phyloP scores from a whole-genome alignment of 2,113 vertebrate genomes.

The Neolamprologus ventralis region DNA sequence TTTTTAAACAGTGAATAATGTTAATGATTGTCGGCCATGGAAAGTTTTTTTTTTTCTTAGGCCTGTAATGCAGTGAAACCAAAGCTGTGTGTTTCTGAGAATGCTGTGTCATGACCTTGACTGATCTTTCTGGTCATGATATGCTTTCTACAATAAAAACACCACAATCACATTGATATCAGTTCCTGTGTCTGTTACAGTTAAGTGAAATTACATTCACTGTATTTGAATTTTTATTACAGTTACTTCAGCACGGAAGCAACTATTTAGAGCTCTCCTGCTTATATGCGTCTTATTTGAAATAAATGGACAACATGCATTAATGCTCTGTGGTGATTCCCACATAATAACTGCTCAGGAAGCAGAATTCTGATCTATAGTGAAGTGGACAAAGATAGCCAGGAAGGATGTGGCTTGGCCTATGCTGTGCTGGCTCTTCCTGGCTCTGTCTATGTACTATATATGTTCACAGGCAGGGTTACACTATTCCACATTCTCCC shows the following conservation, averaged over 20 bases:
- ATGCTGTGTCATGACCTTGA: neutral
- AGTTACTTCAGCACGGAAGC: fast-evolving
- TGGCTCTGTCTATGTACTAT: constrained; percentile 13
- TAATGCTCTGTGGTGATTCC: neutral
- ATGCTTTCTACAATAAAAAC: neutral
- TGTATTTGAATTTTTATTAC: neutral
- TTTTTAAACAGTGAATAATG: neutral
- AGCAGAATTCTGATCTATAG: constrained; percentile 13
- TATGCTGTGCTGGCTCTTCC: constrained; percentile 18
- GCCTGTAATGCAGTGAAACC: neutral
- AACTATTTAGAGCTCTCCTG: neutral
- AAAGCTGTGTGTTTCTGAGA: neutral
- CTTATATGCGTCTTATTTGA: neutral
- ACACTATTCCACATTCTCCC: neutral
- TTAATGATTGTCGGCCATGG: neutral
- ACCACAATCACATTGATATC: neutral
- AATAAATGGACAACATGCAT: neutral
- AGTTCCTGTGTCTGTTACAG: neutral
- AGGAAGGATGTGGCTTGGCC: constrained; percentile 33
- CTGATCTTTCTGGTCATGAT: neutral
- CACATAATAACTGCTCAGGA: neutral
- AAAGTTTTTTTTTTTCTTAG: neutral
- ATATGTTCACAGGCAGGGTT: constrained; percentile 7
- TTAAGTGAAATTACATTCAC: neutral
- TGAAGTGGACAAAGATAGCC: constrained; percentile 6